Conservation (phyloP, 2,797 vertebrate species). For the Allobates femoralis region DNA sequence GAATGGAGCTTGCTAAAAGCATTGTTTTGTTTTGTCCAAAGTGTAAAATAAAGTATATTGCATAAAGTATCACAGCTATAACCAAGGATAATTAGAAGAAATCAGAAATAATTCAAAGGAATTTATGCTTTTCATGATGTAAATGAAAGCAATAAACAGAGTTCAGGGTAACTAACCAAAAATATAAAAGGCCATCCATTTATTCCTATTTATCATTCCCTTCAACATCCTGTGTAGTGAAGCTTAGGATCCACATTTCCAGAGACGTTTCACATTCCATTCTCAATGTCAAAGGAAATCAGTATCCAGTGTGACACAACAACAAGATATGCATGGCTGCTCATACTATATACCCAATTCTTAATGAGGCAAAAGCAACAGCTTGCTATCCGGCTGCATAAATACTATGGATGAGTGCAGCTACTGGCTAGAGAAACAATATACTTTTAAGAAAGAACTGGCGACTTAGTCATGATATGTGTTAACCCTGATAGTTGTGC, state of each 20-base stretch:
- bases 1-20: background rate
- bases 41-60: background rate
- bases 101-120: background rate
- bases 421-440: slow-evolving; percentile 2
- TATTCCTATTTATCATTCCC: background rate
- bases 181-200: background rate
- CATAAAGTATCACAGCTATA: background rate
- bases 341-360: background rate
- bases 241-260: slow-evolving; percentile 13
- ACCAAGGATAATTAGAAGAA: background rate
- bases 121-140: background rate
- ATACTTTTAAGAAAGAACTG: background rate
- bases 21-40: background rate
- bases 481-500: background rate
- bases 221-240: background rate
- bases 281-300: slow-evolving; percentile 42
- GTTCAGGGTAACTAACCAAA: background rate
- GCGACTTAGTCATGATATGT: background rate
- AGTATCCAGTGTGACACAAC: slow-evolving; percentile 28
- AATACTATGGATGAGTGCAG: slow-evolving; percentile 23
- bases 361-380: slow-evolving; percentile 36
- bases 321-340: slow-evolving; percentile 25
- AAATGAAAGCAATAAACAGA: background rate
- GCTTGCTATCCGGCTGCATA: slow-evolving; percentile 16
- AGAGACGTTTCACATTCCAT: slow-evolving; percentile 24